These are phyloP conservation scores for Edolisoma coerulescens DNA, from an alignment of 2,113 vertebrate genomes.

Conservation along the genomic window DNA sequence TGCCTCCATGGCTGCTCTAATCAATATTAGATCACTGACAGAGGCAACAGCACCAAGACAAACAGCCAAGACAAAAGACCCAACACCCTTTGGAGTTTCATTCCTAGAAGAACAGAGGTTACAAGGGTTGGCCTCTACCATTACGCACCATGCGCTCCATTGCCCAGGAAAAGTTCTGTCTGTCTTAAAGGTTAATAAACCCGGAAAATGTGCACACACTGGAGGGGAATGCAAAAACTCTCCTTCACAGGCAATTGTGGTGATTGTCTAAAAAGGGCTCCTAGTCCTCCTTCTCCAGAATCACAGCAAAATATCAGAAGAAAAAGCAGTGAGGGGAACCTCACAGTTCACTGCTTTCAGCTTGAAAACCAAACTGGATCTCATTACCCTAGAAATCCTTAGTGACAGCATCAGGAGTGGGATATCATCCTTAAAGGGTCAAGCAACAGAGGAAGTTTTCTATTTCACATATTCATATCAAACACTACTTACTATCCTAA, in stretches of 20 bases:
- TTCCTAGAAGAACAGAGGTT: background rate
- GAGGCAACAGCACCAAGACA: background rate
- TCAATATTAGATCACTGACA: background rate
- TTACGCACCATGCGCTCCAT: accelerated
- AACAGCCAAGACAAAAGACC: background rate
- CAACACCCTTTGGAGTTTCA: background rate
- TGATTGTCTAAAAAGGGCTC: background rate
- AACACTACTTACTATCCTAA: background rate
- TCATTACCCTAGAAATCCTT: background rate
- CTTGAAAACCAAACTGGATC: background rate
- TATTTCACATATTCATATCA: background rate
- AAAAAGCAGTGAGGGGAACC: background rate
- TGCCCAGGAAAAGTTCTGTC: background rate
- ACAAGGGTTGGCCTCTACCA: accelerated
- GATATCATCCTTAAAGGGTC: background rate
- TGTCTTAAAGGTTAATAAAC: background rate
- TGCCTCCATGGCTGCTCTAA: accelerated
- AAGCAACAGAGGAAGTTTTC: background rate
- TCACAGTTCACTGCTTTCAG: background rate
- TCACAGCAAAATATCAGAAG: background rate
- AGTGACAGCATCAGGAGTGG: background rate
- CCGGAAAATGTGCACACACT: background rate
- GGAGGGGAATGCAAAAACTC: background rate
- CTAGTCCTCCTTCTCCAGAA: background rate
- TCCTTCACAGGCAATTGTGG: background rate